phyloP scores from a whole-genome alignment of 2,888 invertebrate species.

The Drosophila rellima region DNA sequence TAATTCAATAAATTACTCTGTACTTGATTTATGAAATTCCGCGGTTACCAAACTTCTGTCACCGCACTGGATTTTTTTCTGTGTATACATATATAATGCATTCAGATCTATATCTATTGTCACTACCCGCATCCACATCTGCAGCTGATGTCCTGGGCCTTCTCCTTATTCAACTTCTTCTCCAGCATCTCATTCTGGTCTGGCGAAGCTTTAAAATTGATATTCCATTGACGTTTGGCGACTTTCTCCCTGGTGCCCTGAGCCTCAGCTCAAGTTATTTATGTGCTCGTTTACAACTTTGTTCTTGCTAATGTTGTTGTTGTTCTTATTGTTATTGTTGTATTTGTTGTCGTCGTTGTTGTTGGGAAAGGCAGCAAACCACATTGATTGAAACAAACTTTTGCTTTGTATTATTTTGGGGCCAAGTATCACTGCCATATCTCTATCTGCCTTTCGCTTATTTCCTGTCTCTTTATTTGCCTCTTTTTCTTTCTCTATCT shows the following conservation, averaged over 20 bases:
- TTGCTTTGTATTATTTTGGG: conserved; percentile 54
- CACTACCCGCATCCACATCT: conserved; percentile 49
- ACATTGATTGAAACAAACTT: conserved; percentile 79
- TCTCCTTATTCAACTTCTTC: background rate
- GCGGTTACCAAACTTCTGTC: too few species aligned
- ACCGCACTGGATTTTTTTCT: too few species aligned
- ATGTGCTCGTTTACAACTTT: conserved; percentile 77
- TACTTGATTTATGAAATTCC: too few species aligned
- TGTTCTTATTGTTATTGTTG: conserved; percentile 9
- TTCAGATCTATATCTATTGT: conserved; percentile 56
- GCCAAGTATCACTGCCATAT: conserved; percentile 44
- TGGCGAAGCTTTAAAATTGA: conserved; percentile 67
- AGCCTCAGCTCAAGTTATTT: conserved; percentile 68
- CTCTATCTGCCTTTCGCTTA: conserved; percentile 2
- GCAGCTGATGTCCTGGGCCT: conserved; percentile 16
- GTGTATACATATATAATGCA: conserved; percentile 22
- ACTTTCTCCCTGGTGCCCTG: conserved; percentile 36
- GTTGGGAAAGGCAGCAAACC: conserved; percentile 42
- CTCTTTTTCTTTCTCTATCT: too few species aligned
- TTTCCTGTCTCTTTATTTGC: background rate
- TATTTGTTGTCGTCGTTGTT: conserved; percentile 15
- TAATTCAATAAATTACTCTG: too few species aligned
- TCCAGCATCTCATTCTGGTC: background rate
- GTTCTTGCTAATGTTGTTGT: conserved; percentile 25
- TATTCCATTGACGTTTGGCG: conserved; percentile 78